These are phyloP conservation scores for Calonectris borealis DNA, from an alignment of 2,113 vertebrate genomes.

Conservation along the genomic window DNA sequence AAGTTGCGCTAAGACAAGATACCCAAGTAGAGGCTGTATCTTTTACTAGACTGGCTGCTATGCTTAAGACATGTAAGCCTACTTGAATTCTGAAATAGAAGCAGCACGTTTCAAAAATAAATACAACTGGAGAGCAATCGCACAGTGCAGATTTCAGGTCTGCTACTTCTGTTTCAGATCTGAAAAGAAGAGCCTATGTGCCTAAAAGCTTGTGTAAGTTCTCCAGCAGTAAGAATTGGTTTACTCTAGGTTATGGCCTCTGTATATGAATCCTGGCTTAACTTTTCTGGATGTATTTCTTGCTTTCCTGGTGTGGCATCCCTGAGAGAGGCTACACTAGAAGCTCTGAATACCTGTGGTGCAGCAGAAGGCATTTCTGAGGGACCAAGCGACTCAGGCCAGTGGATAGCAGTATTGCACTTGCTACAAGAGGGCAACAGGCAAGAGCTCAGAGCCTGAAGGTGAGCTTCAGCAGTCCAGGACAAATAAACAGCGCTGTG, in stretches of 20 bases:
- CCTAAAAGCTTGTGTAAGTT: background rate
- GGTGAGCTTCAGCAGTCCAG: background rate
- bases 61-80: background rate
- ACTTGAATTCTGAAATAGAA: background rate
- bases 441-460: background rate
- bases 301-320: background rate
- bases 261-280: background rate
- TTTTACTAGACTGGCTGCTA: background rate
- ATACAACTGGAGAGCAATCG: background rate
- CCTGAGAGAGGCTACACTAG: background rate
- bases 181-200: background rate
- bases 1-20: background rate
- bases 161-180: background rate
- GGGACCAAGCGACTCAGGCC: background rate
- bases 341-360: background rate
- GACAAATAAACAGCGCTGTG: background rate
- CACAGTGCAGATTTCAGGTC: background rate
- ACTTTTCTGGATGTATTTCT: background rate
- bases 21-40: background rate
- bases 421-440: background rate
- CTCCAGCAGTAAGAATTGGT: background rate
- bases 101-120: background rate
- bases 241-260: background rate
- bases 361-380: background rate
- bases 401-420: background rate